phyloP scores from a whole-genome alignment of 2,888 invertebrate genomes.

The Andrena flavipes region DNA sequence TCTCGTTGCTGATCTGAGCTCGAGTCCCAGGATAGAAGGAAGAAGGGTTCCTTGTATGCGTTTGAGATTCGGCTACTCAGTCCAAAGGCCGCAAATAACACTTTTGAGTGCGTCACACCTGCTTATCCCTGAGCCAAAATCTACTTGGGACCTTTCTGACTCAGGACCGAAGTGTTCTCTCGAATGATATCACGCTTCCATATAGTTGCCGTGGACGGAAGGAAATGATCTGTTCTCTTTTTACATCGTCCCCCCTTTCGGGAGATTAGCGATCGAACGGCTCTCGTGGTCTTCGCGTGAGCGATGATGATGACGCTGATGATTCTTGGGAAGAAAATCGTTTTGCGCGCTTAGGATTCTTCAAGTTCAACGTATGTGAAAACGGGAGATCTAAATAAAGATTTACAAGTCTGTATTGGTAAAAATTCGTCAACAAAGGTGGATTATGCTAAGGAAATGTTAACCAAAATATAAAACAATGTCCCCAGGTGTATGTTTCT shows the following conservation, averaged over 20 bases:
- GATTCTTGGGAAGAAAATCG: too few species aligned
- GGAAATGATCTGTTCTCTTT: conserved; percentile 31
- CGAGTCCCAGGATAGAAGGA: conserved; percentile 1
- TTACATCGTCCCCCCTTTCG: background rate
- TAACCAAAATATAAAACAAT: too few species aligned
- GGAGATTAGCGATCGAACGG: background rate
- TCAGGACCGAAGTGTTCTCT: conserved; percentile 38
- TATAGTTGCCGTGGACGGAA: conserved; percentile 37
- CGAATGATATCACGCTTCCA: conserved; percentile 15
- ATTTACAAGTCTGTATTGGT: too few species aligned
- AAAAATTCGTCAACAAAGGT: too few species aligned
- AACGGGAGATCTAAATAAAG: too few species aligned
- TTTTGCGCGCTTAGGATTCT: too few species aligned
- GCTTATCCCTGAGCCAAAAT: conserved; percentile 64
- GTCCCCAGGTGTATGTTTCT: background rate
- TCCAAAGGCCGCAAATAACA: conserved; percentile 58
- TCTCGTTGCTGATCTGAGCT: conserved; percentile 5
- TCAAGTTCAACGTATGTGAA: too few species aligned
- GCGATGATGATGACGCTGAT: background rate
- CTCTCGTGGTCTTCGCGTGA: background rate
- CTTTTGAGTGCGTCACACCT: conserved; percentile 48
- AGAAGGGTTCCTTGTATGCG: background rate
- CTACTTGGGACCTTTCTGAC: conserved; percentile 59
- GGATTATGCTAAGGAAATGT: too few species aligned
- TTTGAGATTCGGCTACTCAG: conserved; percentile 43